phyloP scores from a whole-genome alignment of 2,797 vertebrate genomes.

The Calcarius lapponicus region DNA sequence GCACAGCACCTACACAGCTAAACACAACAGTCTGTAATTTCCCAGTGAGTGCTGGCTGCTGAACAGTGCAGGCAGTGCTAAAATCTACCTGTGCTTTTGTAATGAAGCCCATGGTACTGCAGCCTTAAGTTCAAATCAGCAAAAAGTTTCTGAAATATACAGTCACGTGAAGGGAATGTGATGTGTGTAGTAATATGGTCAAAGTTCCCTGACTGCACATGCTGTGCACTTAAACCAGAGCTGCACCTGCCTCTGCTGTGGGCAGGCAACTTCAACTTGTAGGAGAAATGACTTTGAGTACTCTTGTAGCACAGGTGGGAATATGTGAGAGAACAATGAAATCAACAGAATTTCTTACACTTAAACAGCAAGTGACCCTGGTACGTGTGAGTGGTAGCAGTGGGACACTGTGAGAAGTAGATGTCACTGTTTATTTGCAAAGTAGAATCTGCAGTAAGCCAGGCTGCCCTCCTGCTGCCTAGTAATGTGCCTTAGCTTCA shows the following conservation, averaged over 20 bases:
- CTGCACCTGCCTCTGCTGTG: background rate
- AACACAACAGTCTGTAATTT: background rate
- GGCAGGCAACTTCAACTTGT: background rate
- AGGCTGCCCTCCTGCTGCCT: background rate
- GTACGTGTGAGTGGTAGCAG: background rate
- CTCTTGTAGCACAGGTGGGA: background rate
- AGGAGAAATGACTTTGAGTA: background rate
- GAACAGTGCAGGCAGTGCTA: background rate
- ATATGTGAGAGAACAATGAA: background rate
- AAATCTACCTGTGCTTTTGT: background rate
- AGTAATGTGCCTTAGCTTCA: background rate
- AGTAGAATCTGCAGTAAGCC: background rate
- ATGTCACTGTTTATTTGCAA: background rate
- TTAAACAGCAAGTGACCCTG: background rate
- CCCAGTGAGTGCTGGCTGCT: background rate
- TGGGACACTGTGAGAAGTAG: background rate
- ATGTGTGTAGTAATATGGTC: background rate
- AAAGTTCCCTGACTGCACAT: background rate
- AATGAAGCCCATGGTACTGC: background rate
- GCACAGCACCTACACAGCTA: background rate
- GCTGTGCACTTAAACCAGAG: background rate
- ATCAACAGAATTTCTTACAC: background rate
- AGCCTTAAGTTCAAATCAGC: background rate
- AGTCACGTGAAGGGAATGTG: background rate
- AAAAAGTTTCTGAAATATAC: background rate